Conservation (phyloP, 2,797 vertebrate genomes). For the Strix occidentalis region DNA sequence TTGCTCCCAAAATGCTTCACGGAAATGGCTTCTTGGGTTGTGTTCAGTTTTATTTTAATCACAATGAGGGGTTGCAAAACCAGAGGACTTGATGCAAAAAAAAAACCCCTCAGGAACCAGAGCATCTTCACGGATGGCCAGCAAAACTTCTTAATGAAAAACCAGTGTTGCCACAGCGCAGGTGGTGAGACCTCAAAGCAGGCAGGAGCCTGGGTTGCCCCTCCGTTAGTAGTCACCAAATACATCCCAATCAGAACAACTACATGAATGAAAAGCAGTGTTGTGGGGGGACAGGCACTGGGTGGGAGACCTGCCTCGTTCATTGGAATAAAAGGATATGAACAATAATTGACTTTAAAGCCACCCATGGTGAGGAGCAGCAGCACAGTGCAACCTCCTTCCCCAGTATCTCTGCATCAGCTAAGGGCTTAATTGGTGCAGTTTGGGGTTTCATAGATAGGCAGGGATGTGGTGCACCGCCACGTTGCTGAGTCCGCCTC, state of each 20-base stretch:
- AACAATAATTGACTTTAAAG: background rate
- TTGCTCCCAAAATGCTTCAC: background rate
- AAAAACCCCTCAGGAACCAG: background rate
- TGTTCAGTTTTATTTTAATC: background rate
- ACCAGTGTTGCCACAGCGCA: background rate
- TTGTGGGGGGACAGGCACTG: accelerated
- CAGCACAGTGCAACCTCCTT: background rate
- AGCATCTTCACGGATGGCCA: background rate
- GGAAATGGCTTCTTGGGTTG: background rate
- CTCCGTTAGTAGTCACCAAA: background rate
- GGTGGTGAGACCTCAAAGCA: background rate
- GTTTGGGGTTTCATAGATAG: background rate
- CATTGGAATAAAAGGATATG: background rate
- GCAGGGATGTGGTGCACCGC: background rate
- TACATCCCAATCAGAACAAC: background rate
- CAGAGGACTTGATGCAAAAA: background rate
- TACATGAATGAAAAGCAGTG: accelerated
- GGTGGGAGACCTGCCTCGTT: background rate
- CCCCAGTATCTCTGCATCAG: background rate
- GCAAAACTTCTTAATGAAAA: background rate
- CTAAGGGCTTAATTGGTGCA: background rate
- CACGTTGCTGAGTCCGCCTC: background rate
- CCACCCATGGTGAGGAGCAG: background rate
- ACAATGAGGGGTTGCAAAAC: background rate
- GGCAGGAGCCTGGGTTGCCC: background rate